These are phyloP conservation scores for Philypnodon macrostomus DNA, from an alignment of 2,797 vertebrate genomes.

Conservation along the genomic window DNA sequence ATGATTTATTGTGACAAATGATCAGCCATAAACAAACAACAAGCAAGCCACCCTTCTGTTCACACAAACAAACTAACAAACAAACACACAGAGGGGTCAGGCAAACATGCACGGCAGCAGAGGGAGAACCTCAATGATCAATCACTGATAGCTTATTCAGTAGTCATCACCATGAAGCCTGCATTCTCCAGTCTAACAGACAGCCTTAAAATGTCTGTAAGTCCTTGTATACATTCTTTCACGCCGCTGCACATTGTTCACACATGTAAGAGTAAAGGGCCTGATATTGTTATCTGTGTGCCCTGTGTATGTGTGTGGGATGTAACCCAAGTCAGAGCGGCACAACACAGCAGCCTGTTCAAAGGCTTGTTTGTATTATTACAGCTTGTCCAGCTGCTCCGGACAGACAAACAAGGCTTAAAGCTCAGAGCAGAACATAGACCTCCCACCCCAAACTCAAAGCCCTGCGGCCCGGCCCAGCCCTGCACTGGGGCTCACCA, in stretches of 20 bases:
- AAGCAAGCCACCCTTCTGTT: conserved; percentile 57
- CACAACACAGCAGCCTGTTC: conserved; percentile 79
- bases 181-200: neutral
- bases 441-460: conserved; percentile 69
- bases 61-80: conserved; percentile 60
- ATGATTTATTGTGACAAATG: conserved; percentile 73
- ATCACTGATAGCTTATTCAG: conserved; percentile 30
- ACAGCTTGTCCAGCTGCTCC: conserved; percentile 83
- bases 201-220: neutral
- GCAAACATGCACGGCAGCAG: conserved; percentile 46
- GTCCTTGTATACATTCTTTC: conserved; percentile 4
- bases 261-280: conserved; percentile 9
- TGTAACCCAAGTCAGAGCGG: conserved; percentile 72
- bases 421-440: conserved; percentile 71
- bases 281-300: conserved; percentile 1
- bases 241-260: conserved; percentile 9
- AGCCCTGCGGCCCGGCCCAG: conserved; percentile 58
- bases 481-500: conserved; percentile 53
- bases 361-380: conserved; percentile 84
- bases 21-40: conserved; percentile 69
- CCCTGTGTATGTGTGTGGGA: conserved; percentile 57
- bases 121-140: conserved; percentile 53
- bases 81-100: conserved; percentile 60
- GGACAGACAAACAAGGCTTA: conserved; percentile 81
- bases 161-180: conserved; percentile 20